phyloP scores from a whole-genome alignment of 2,888 invertebrate genomes.

The Smittia sp. region DNA sequence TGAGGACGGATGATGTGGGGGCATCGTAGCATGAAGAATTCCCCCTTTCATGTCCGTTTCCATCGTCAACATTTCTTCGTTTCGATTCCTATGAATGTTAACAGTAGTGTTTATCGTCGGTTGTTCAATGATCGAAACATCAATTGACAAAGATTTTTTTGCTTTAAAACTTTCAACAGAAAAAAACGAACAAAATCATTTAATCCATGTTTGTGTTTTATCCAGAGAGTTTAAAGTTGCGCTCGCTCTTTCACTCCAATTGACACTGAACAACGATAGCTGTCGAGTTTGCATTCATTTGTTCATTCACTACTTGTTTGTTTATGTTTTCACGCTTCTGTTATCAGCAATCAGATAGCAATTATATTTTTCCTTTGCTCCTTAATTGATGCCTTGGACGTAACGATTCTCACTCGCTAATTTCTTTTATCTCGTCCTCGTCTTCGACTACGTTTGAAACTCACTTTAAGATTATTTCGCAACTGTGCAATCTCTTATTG shows the following conservation, averaged over 20 bases:
- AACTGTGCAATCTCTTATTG: conserved; percentile 18
- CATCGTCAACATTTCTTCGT: conserved; percentile 77
- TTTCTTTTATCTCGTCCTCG: neutral
- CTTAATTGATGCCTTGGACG: neutral
- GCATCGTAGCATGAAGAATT: conserved; percentile 81
- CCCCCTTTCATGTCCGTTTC: conserved; percentile 88
- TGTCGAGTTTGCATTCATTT: neutral
- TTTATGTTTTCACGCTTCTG: neutral
- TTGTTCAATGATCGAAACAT: neutral
- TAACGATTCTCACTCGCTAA: neutral
- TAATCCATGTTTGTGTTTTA: conserved; percentile 12
- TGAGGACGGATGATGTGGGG: conserved; percentile 71
- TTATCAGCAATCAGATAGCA: neutral
- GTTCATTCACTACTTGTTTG: conserved; percentile 16
- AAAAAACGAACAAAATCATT: neutral
- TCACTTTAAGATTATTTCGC: neutral
- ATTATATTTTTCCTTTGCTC: neutral
- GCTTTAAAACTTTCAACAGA: neutral
- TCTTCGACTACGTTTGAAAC: neutral
- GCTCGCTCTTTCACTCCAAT: conserved; percentile 2
- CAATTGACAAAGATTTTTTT: neutral
- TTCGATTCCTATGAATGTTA: conserved; percentile 2
- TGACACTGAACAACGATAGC: conserved; percentile 5
- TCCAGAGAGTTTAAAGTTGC: neutral
- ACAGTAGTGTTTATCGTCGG: neutral